Conservation (phyloP, 2,113 vertebrate genomes). For the Bubalus kerabau region DNA sequence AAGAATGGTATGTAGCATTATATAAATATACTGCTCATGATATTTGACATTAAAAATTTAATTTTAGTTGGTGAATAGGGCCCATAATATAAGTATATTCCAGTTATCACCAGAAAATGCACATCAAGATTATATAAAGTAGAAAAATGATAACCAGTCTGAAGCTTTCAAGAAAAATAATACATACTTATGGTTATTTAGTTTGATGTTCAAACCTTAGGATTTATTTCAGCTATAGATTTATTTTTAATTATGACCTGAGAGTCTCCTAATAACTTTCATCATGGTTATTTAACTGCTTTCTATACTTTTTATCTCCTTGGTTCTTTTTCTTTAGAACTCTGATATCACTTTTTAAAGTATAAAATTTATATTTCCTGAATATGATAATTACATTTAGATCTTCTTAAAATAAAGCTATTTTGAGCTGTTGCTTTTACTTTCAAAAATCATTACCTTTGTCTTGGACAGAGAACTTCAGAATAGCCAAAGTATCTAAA, state of each 20-base stretch:
- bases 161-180: background rate
- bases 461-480: slow-evolving; percentile 19
- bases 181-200: background rate
- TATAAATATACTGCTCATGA: background rate
- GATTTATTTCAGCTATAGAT: background rate
- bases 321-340: background rate
- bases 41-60: background rate
- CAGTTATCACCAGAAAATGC: background rate
- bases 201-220: background rate
- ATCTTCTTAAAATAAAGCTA: slow-evolving; percentile 1
- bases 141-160: background rate
- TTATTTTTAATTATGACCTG: background rate
- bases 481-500: slow-evolving; percentile 27
- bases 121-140: background rate
- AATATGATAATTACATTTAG: background rate
- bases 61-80: background rate
- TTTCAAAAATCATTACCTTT: slow-evolving; percentile 37
- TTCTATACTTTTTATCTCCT: background rate
- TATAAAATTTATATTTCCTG: slow-evolving; percentile 9
- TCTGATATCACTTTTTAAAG: slow-evolving; percentile 26
- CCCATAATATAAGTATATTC: background rate
- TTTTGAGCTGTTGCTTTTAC: slow-evolving; percentile 2
- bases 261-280: background rate
- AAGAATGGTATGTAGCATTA: background rate
- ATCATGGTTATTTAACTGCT: background rate